Conservation (phyloP, 2,888 invertebrate genomes). For the Dynastes grantii region DNA sequence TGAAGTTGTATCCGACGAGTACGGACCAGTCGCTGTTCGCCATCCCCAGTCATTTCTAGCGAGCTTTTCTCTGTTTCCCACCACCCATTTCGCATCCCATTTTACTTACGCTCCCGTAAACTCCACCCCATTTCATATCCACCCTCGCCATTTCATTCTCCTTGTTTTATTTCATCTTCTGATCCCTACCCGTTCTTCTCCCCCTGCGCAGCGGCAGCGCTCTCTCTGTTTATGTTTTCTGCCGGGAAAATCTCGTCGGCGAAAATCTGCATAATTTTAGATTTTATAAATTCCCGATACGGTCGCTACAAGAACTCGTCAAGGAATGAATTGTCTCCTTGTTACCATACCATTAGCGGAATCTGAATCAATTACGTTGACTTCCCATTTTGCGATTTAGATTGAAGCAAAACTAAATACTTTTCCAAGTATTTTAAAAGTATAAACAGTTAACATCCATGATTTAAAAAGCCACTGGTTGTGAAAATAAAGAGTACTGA, state of each 20-base stretch:
- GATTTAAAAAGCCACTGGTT: not conserved
- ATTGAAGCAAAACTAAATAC: not conserved
- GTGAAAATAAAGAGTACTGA: no score
- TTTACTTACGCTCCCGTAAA: constrained; percentile 77
- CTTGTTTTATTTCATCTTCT: constrained; percentile 71
- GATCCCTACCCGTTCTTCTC: constrained; percentile 61
- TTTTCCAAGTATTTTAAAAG: constrained; percentile 3
- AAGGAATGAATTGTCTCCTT: constrained; percentile 39
- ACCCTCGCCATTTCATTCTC: constrained; percentile 71
- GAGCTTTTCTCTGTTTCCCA: constrained; percentile 64
- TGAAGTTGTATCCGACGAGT: constrained; percentile 57
- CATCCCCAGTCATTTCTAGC: constrained; percentile 50
- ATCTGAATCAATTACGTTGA: constrained; percentile 28
- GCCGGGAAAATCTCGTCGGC: constrained; percentile 56
- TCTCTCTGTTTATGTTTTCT: constrained; percentile 62
- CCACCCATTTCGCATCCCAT: constrained; percentile 68
- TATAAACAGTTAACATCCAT: constrained; percentile 3
- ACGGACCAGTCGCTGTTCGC: constrained; percentile 36
- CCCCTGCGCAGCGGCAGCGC: constrained; percentile 55
- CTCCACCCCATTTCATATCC: constrained; percentile 72
- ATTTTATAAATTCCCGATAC: constrained; percentile 59
- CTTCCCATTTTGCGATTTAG: constrained; percentile 13
- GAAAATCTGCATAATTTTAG: constrained; percentile 69
- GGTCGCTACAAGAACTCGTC: constrained; percentile 25
- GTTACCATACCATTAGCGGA: constrained; percentile 20